Evolutionary conservation across 1,140 invertebrate species (phyloP).

Genomic region (Maconellicoccus hirsutus): DNA sequence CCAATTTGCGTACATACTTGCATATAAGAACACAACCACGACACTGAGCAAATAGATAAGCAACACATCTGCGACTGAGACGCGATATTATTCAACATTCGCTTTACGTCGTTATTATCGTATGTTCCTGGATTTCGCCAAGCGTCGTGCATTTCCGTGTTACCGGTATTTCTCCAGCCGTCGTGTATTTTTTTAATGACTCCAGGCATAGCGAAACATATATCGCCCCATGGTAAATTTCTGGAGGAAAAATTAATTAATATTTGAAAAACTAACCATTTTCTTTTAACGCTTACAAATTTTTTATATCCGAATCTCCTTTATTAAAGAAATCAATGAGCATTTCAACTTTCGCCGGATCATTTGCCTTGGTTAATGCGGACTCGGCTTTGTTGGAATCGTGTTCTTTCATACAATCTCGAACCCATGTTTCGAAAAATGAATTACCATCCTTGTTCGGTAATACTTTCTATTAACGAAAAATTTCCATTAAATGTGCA

Average conservation of each 20-base stretch:
- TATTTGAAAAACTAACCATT: constrained; percentile 25
- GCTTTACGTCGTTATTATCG: constrained; percentile 67
- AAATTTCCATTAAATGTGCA: too few species aligned
- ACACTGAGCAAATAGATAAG: constrained; percentile 75
- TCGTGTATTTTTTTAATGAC: constrained; percentile 77
- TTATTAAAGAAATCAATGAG: constrained; percentile 68
- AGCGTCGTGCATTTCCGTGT: constrained; percentile 65
- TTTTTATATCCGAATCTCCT: constrained; percentile 51
- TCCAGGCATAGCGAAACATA: constrained; percentile 69
- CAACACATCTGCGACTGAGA: constrained; percentile 59
- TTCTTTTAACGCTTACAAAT: constrained; percentile 40
- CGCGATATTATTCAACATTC: constrained; percentile 72
- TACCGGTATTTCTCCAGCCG: constrained; percentile 79
- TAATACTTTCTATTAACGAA: constrained; percentile 48
- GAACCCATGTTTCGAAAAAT: constrained; percentile 86
- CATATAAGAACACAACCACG: constrained; percentile 87
- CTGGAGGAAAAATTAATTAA: constrained; percentile 12
- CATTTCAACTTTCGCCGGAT: constrained; percentile 64
- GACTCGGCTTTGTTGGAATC: constrained; percentile 76
- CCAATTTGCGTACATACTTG: constrained; percentile 35
- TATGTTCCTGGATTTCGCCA: constrained; percentile 73
- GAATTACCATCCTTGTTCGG: constrained; percentile 62
- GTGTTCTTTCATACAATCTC: constrained; percentile 78
- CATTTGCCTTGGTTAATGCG: constrained; percentile 61
- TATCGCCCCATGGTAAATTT: constrained; percentile 72